Evolutionary conservation across 2,888 invertebrate genomes (phyloP).

Genomic region (Argyresthia goedartella): DNA sequence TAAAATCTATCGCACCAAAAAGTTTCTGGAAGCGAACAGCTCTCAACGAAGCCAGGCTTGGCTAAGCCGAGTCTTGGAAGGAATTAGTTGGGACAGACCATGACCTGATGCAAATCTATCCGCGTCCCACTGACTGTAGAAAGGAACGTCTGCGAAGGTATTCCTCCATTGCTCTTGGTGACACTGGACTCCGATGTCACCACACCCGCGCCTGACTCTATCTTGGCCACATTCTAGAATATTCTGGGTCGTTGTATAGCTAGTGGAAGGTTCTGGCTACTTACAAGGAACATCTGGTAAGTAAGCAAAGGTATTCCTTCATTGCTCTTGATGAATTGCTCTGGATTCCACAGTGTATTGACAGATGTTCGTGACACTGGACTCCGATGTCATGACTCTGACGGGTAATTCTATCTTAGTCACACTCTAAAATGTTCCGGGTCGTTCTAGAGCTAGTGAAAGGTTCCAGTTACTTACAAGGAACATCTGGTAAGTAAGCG

Average conservation of each 20-base stretch:
- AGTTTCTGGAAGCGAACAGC: no score
- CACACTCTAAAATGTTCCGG: no score
- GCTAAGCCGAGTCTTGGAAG: no score
- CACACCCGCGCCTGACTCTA: conserved; percentile 65
- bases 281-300: conserved; percentile 77
- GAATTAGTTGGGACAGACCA: no score
- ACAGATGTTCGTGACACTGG: conserved; percentile 71
- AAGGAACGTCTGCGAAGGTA: no score
- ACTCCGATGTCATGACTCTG: conserved; percentile 70
- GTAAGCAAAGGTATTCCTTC: conserved; percentile 80
- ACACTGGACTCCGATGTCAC: conserved; percentile 35
- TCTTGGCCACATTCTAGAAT: conserved; percentile 44
- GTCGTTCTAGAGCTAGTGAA: no score
- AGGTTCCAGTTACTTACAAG: conserved; percentile 48
- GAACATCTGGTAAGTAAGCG: conserved; percentile 80
- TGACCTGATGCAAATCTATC: no score
- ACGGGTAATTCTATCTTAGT: conserved; percentile 68
- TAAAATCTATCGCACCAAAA: no score
- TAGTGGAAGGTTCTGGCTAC: conserved; percentile 14
- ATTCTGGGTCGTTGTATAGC: no score
- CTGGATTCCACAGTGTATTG: conserved; percentile 80
- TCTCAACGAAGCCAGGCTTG: no score
- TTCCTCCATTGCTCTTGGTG: conserved; percentile 76
- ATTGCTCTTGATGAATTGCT: conserved; percentile 73
- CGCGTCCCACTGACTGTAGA: no score